Evolutionary conservation across 2,888 invertebrate species (phyloP), one percentile per base, ranked within the genome.

Genomic region (Synanthedon tipuliformis): DNA sequence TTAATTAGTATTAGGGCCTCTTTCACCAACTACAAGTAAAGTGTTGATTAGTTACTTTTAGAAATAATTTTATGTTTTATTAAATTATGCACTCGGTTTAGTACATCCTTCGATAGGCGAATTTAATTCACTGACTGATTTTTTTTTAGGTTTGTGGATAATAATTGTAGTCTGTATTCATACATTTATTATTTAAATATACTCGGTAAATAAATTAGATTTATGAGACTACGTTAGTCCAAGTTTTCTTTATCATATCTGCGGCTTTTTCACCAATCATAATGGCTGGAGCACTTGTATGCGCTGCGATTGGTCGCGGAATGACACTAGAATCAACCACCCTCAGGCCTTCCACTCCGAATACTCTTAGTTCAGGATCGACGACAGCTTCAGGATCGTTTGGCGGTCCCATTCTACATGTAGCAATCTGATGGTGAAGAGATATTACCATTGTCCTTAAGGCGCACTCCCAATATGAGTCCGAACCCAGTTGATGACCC

Each of bases 251-350:
- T 54, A 93, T 90, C 72, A 93, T 78, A 70, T 93, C 92, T 1
- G 92, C 90, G 3, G 90, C 92, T 64, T 92, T 93, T 73, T 94
- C 94, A 3, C 91, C 94, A 48, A 94, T 91, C 92, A 93, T 92
- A 45, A 91, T 88, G 0, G 91, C 88, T 0, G 92, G 90, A 0
- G 91, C 91, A 68, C 90, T 90, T 1, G 91, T 90, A 63, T 93
- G 91, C 1, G 91, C 91, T 11, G 89, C 85, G 3, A 91, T 83
- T 11, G 91, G 88, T 11, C 88, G 75, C 0, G 93, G 93, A 59
- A 91, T 91, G 51, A 93, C 77, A 63, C 94, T 92, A n/a, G 90
- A 88, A 71, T 93, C 93, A 0, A 88, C 92, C 1, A 93, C 91
- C 51, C 93, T 84, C 8, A 93, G 72, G 0, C 88, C 88, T 11